Base-by-base conservation (phyloP, 2,888 invertebrate genomes). In the Strigamia maritima region DNA sequence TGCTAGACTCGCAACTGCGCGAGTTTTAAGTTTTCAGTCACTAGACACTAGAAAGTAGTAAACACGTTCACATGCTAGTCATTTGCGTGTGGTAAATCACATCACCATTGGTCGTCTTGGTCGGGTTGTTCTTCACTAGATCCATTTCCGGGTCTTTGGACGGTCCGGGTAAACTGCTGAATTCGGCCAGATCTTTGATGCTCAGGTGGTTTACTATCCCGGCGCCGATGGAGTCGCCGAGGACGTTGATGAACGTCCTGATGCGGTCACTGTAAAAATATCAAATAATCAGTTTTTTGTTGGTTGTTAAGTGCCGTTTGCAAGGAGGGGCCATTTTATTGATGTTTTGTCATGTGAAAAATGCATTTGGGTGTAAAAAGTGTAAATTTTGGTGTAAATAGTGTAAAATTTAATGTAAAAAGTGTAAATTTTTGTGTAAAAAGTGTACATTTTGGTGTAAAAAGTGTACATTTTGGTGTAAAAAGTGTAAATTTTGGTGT, bases 211-310 rank as follows among this genome's bases (percentile, higher is more conserved):
- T 91, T 38, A 98, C 96, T 79, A 98, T 91, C 80, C 94, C 94
- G 74, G 97, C 96, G 65, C 98, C 98, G 80, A 97, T 87, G 14
- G 95, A 94, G 86, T 98, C 98, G 83, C 98, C 97, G 86, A 97
- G 91, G 40, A 98, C 98, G 87, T 98, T 98, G 83, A 97, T 87
- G 80, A 87, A 85, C 0, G 90, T 90, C 90, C 84, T 94, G 92
- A 84, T 95, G 91, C 85, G 78, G 49, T 80, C 80, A 40, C 80
- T 80, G 49, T 3, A 7, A 8, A 22, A 38, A 70, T 19, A 65
- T 22, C 24, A 44, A 77, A n/a, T 76, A 8, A 77, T 12, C 6
- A 49, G 12, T 19, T 35, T 3, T 3, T n/a, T 35, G 28, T 40
- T 31, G 31, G 28, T 22, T 31, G 31, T 4, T 31, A 4, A 31